Evolutionary conservation across 2,113 vertebrate species (phyloP), one percentile per base, ranked within the genome.

Genomic region (Microtus ochrogaster): DNA sequence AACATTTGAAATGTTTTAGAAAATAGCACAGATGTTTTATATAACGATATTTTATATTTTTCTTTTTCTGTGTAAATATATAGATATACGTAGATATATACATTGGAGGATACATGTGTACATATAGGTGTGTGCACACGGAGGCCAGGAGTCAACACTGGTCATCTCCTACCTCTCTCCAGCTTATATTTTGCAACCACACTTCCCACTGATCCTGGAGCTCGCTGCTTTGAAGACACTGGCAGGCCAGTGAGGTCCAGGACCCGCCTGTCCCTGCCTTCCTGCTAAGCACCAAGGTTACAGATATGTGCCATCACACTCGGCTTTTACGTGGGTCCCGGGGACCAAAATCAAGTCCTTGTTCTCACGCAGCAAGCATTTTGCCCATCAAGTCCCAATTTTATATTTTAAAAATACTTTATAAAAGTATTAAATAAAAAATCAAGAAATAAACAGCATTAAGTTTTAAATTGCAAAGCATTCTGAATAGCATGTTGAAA

Each of bases 341-440:
- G n/a, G 58, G 2, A 17, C 41, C 58, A 22, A 66, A 85, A 24
- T 47, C 41, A 21, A 17, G 83, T 79, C 83, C 13, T 30, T 14
- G 12, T 13, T 12, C 9, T 47, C 36, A 0, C 0, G 5, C 83
- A 22, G 58, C 10, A 85, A 68, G 63, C 41, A 47, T 44, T 85
- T 44, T 47, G 28, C 28, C 61, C 63, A 33, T 6, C 63, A 33
- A 19, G 16, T 7, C 17, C 41, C 47, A 66, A 65, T 19, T 44
- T 30, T 65, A 65, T 44, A 84, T 19, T 19, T 84, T 84, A 21
- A 44, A 83, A 85, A 66, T 21, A 19, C 41, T 78, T 44, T 39
- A 73, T 55, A 61, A 61, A 93, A 88, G 66, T 28, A 10, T 72
- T 81, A 79, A 78, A 61, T 72, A 21, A 94, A 89, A 89, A 82